These are phyloP conservation scores for Heptranchias perlo DNA, from an alignment of 2,113 vertebrate species.

Conservation along the genomic window DNA sequence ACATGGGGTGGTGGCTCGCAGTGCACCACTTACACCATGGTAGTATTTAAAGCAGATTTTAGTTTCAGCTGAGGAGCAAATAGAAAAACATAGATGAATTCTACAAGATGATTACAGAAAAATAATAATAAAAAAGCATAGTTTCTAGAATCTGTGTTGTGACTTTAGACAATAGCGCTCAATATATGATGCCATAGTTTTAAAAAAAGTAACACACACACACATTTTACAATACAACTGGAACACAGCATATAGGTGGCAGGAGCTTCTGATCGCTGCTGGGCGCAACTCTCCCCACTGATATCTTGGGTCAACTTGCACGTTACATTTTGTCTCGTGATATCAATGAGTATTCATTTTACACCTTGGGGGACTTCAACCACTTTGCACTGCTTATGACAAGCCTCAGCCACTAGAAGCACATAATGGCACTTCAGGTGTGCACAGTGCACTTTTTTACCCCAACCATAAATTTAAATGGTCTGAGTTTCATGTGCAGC, in stretches of 20 bases:
- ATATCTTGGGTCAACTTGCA: background rate
- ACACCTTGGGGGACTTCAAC: background rate
- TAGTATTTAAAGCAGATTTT: conserved; percentile 99
- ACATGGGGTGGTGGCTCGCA: conserved; percentile 91
- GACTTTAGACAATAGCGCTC: background rate
- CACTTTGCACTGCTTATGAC: background rate
- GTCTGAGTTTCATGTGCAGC: background rate
- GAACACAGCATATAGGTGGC: background rate
- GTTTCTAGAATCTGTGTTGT: background rate
- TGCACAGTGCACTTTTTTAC: background rate
- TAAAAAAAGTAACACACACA: background rate
- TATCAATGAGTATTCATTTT: background rate
- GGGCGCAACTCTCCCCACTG: background rate
- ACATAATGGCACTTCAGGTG: background rate
- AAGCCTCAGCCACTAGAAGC: background rate
- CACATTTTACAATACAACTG: background rate
- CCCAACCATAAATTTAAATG: background rate
- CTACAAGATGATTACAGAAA: background rate
- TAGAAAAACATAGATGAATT: conserved; percentile 32
- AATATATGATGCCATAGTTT: background rate
- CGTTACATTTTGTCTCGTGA: background rate
- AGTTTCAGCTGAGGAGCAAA: conserved; percentile 77
- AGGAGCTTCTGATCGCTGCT: background rate
- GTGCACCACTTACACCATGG: conserved; percentile 88
- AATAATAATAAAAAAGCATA: background rate